Evolutionary conservation across 2,113 vertebrate species (phyloP), one percentile per base, ranked within the genome.

Genomic region (Mesembrinibis cayennensis): DNA sequence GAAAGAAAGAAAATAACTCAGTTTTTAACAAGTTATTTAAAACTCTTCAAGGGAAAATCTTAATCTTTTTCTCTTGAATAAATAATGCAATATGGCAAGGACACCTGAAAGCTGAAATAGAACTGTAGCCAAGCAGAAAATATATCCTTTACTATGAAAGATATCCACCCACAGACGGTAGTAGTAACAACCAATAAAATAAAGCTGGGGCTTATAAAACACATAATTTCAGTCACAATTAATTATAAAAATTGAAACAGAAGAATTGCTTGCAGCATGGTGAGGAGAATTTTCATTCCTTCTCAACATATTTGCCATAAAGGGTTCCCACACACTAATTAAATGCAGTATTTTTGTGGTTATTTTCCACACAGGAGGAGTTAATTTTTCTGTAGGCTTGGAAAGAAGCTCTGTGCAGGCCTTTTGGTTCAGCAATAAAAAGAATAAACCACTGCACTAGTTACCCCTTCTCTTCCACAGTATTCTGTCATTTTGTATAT

Each of bases 1-100:
- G 3, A 79, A 83, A 40, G 16, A 86, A 62, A 74, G 67, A 89
- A 90, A 91, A 91, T 25, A 83, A 50, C 36, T 83, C 25, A 3
- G 2, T 66, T 87, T 93, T 82, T 78, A 91, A 73, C 38, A 93
- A 87, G 73, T 52, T 94, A 74, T 82, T 96, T 94, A 77, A 95
- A 90, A 87, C 36, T 90, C 50, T 97, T 96, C 14, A 50, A 87
- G 71, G 47, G 44, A 84, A 96, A 96, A 56, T 87, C 30, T 90
- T 89, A 89, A 93, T 70, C n/a, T 71, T 93, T 96, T 95, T 82
- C 80, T 81, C 81, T 90, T 85, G 79, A 93, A 90, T 87, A 96
- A 92, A 89, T 94, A 95, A 91, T 71, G 9, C 30, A 87, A 55
- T 63, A 82, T 91, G 74, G 70, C 70, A 96, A 91, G 61, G 74